phyloP scores from a whole-genome alignment of 2,888 invertebrate genomes.

The Adineta ricciae region DNA sequence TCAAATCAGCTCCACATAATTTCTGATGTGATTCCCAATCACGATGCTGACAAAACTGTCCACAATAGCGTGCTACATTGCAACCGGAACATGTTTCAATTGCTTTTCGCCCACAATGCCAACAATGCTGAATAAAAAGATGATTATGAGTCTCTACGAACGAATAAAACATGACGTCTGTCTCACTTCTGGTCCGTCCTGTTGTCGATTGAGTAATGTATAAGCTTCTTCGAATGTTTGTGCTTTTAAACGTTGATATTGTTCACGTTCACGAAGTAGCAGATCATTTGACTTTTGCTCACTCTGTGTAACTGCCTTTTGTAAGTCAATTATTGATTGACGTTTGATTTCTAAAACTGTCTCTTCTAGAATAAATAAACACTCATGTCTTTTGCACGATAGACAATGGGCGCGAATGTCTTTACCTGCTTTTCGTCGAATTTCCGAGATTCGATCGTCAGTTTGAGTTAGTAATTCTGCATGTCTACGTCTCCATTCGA shows the following conservation, averaged over 20 bases:
- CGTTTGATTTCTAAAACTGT: constrained; percentile 70
- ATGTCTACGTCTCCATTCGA: constrained; percentile 14
- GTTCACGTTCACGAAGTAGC: constrained; percentile 64
- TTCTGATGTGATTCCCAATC: constrained; percentile 83
- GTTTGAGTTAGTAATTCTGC: constrained; percentile 61
- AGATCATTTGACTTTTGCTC: constrained; percentile 74
- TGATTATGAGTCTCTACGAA: constrained; percentile 18
- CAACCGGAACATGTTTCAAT: constrained; percentile 91
- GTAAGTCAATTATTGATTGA: constrained; percentile 80
- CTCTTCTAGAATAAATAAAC: constrained; percentile 53
- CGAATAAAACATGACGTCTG: not conserved
- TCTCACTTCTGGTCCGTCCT: constrained; percentile 49
- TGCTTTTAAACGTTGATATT: constrained; percentile 59
- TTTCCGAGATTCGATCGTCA: constrained; percentile 77
- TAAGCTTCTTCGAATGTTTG: constrained; percentile 40
- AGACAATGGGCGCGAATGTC: not conserved
- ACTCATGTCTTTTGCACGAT: no score
- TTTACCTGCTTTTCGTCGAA: constrained; percentile 73
- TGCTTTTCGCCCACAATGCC: constrained; percentile 90
- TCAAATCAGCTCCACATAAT: constrained; percentile 19
- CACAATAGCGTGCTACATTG: constrained; percentile 82
- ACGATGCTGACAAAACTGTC: constrained; percentile 88
- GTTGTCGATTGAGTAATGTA: constrained; percentile 47
- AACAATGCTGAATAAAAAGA: constrained; percentile 64
- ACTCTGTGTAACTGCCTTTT: constrained; percentile 71